Conservation (phyloP, 2,797 vertebrate species). For the Astyanax mexicanus region DNA sequence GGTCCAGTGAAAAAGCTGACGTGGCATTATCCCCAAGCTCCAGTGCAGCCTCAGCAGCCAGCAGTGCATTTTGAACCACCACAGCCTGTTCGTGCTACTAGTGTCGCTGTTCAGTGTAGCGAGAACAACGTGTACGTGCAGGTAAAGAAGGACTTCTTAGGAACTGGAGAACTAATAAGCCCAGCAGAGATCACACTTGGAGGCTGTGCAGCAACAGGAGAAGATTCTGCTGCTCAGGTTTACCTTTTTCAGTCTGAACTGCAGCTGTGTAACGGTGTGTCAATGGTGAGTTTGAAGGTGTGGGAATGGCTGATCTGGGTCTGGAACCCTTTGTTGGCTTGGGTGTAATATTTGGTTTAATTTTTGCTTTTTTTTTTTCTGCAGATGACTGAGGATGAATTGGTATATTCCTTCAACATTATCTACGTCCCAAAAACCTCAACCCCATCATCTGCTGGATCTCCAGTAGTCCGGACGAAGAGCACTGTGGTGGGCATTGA, state of each 20-base stretch:
- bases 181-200: slow-evolving; percentile 67
- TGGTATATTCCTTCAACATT: slow-evolving; percentile 70
- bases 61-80: slow-evolving; percentile 40
- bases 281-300: slow-evolving; percentile 56
- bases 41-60: background rate
- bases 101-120: slow-evolving; percentile 67
- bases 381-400: slow-evolving; percentile 60
- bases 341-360: too few relatives aligned
- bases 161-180: slow-evolving; percentile 65
- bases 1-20: slow-evolving; percentile 37
- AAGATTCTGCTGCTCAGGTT: background rate
- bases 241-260: slow-evolving; percentile 63
- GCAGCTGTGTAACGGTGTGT: slow-evolving; percentile 25
- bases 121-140: slow-evolving; percentile 63
- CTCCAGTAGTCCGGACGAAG: slow-evolving; percentile 66
- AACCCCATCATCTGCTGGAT: rapidly evolving
- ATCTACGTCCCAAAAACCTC: slow-evolving; percentile 67
- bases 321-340: too few relatives aligned
- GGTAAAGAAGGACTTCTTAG: slow-evolving; percentile 71
- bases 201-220: slow-evolving; percentile 58
- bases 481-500: slow-evolving; percentile 64
- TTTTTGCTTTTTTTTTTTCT: background rate
- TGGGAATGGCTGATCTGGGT: slow-evolving; percentile 44
- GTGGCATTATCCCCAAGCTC: slow-evolving; percentile 67
- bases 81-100: slow-evolving; percentile 53